Evolutionary conservation across 2,797 vertebrate genomes (phyloP).

Genomic region (Onychomys arenicola): DNA sequence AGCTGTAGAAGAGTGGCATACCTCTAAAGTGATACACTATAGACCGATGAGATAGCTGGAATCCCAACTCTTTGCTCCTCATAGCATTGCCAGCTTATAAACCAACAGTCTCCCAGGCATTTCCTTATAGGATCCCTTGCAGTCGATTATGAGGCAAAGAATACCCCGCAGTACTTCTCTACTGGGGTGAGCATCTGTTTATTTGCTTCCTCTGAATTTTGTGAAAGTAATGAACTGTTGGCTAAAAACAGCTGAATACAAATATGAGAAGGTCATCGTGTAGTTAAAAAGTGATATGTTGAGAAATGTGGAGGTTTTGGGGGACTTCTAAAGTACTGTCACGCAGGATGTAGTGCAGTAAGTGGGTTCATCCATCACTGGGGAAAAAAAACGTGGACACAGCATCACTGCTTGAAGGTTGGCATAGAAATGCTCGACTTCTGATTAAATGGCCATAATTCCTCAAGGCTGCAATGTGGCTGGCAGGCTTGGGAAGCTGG

Average conservation of each 20-base stretch:
- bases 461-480: constrained; percentile 78
- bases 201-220: constrained; percentile 62
- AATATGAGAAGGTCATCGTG: constrained; percentile 80
- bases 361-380: constrained; percentile 82
- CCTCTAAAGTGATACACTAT: neutral
- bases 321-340: constrained; percentile 76
- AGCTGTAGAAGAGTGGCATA: neutral
- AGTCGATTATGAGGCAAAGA: neutral
- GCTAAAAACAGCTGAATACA: constrained; percentile 78
- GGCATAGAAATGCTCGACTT: constrained; percentile 78
- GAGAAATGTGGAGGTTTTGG: constrained; percentile 80
- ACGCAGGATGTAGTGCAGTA: constrained; percentile 61
- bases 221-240: constrained; percentile 73
- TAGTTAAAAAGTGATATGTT: constrained; percentile 81
- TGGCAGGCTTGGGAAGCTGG: constrained; percentile 78
- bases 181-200: neutral
- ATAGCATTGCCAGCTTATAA: rapidly evolving
- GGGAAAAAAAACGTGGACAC: constrained; percentile 71
- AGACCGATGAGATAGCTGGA: neutral
- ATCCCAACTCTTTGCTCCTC: neutral
- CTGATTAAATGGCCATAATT: constrained; percentile 84
- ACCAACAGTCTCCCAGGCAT: neutral
- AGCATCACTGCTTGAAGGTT: constrained; percentile 81
- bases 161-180: neutral
- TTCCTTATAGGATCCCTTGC: neutral